A percentile compares a stretch with the other conserved stretches of the same genome.
Conservation (phyloP, 2,797 vertebrate genomes). For the Mormyrus proboscirostris region DNA sequence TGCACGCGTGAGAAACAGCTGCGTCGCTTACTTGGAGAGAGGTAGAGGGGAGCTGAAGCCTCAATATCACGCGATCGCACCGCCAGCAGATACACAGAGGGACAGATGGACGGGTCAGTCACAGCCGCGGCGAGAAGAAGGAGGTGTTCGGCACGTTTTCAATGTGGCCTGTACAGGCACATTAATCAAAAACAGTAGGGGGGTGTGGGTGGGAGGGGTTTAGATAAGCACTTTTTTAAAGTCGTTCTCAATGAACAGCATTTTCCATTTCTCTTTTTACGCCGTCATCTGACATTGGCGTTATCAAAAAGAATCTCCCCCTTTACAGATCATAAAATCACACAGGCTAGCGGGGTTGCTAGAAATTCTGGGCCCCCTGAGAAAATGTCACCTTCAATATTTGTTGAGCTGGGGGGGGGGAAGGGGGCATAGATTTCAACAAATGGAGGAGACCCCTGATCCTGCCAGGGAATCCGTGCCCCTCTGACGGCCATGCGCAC, state of each 20-base stretch:
- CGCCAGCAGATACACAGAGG: background rate
- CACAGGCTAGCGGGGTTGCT: background rate
- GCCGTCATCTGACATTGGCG: background rate
- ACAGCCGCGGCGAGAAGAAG: background rate
- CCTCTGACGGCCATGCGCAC: background rate
- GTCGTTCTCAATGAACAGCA: background rate
- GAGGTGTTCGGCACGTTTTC: constrained; percentile 2
- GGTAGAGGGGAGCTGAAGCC: background rate
- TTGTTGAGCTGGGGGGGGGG: background rate
- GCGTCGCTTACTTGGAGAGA: background rate
- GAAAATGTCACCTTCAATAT: background rate
- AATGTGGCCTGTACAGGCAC: background rate
- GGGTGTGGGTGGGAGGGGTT: background rate
- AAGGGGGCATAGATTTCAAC: background rate
- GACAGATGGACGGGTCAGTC: background rate
- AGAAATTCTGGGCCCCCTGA: background rate
- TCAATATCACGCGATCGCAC: background rate
- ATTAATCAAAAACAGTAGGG: constrained; percentile 8
- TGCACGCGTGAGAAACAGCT: background rate
- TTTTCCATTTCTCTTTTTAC: background rate
- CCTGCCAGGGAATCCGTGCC: background rate
- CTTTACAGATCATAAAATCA: background rate
- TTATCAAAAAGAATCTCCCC: background rate
- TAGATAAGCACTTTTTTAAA: background rate
- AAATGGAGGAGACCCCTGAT: background rate